Percentiles rank a stretch among this genome's conserved stretches.
Conservation (phyloP, 2,888 invertebrate species). For the Meliscaeva auricollis region DNA sequence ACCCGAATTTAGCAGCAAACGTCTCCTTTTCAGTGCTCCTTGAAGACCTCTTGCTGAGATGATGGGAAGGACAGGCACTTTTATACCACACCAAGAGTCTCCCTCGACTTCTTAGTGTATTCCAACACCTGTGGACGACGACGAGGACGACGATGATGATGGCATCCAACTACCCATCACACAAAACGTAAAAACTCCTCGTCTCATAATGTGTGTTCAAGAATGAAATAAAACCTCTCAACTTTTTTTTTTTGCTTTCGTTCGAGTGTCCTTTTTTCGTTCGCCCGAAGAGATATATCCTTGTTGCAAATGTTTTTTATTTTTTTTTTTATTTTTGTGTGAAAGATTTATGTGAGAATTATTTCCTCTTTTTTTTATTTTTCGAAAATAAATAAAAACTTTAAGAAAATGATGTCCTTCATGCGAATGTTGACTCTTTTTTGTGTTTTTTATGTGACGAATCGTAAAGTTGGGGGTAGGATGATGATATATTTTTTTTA, state of each 20-base stretch:
- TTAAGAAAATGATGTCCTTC: slow-evolving; percentile 66
- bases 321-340: slow-evolving; percentile 38
- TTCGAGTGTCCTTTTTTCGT: slow-evolving; percentile 41
- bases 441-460: slow-evolving; percentile 19
- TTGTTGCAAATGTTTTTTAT: slow-evolving; percentile 14
- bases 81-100: slow-evolving; percentile 16
- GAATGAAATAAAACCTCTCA: slow-evolving; percentile 35
- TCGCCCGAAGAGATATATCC: not conserved
- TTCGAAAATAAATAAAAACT: slow-evolving; percentile 48
- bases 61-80: slow-evolving; percentile 4
- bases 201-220: slow-evolving; percentile 61
- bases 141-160: slow-evolving; percentile 35
- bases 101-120: slow-evolving; percentile 45
- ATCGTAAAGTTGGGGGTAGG: slow-evolving; percentile 37
- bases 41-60: slow-evolving; percentile 6
- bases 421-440: slow-evolving; percentile 45
- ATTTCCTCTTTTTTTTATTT: slow-evolving; percentile 4
- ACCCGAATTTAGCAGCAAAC: slow-evolving; percentile 42
- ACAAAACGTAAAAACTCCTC: slow-evolving; percentile 47
- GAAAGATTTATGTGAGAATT: slow-evolving; percentile 56
- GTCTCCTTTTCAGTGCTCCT: slow-evolving; percentile 31
- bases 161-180: slow-evolving; percentile 57
- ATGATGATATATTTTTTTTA: slow-evolving; percentile 22
- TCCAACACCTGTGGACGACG: slow-evolving; percentile 65
- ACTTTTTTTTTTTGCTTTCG: slow-evolving; percentile 7